Percentiles rank a stretch among this genome's conserved stretches.
Evolutionary conservation across 2,113 vertebrate species (phyloP).

Genomic region (Phrynosoma blainvillii): DNA sequence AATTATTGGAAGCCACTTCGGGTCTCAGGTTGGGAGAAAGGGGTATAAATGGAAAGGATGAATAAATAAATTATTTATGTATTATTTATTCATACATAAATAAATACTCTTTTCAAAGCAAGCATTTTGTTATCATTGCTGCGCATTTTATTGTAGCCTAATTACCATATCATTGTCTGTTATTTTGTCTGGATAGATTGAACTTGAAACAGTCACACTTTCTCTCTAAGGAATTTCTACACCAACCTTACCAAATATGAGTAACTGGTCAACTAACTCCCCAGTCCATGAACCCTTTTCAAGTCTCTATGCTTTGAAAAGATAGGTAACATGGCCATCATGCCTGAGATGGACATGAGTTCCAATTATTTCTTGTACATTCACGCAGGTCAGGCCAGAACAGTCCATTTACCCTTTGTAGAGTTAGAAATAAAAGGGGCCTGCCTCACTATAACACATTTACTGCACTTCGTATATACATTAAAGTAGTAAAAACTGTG

Average conservation of each 20-base stretch:
- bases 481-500: neutral
- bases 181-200: neutral
- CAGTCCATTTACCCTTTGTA: neutral
- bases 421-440: neutral
- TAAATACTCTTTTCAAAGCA: neutral
- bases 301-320: neutral
- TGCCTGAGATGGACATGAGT: neutral
- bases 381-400: neutral
- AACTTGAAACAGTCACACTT: neutral
- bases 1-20: too few species aligned
- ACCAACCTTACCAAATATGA: neutral
- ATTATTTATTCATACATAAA: neutral
- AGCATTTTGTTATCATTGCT: neutral
- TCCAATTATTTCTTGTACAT: neutral
- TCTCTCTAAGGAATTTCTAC: neutral
- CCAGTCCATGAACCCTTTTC: neutral
- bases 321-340: neutral
- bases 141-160: conserved; percentile 7
- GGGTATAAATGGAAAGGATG: too few species aligned
- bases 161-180: fast-evolving
- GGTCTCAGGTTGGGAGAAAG: too few species aligned
- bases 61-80: neutral
- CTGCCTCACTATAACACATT: neutral
- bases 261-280: neutral
- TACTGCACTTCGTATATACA: neutral